Evolutionary conservation across 2,888 invertebrate species (phyloP), one percentile per base, ranked within the genome.

Genomic region (Embidobia sp.): DNA sequence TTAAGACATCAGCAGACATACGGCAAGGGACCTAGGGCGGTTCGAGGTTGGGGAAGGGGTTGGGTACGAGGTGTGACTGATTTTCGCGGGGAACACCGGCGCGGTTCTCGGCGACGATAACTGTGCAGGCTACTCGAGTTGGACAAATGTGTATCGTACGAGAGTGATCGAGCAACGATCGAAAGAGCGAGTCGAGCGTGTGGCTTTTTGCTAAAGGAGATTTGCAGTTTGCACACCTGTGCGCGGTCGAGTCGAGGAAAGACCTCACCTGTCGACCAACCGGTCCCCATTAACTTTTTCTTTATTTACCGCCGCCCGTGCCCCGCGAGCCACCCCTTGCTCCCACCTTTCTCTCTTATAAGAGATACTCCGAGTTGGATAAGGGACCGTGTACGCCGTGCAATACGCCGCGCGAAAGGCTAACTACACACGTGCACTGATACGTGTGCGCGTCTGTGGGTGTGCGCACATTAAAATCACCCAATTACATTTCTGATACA

Each of bases 181-280:
- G 75, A 75, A 73, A 72, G 75, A 78, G 73, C 51, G 55, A 76
- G 70, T 40, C 76, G 78, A 83, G 76, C 82, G 80, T 81, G 82
- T 82, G 81, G 81, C 79, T 85, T 85, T 85, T 85, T 85, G 82
- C 83, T 79, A 81, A 83, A 83, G 84, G 82, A 84, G 83, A 85
- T 85, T 88, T 86, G 84, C 87, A 85, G 87, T 88, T 88, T 85
- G 87, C 85, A 86, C 87, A 88, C 86, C 87, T 88, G 88, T 87
- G 86, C 84, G 78, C 82, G 82, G 81, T 81, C 80, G 79, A 82
- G 82, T 78, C 82, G 85, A 84, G 85, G 83, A 87, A 87, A 88
- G 88, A 88, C 87, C 86, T 87, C 87, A 88, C 86, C 87, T 87
- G 87, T 87, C 84, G 88, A 85, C 82, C 84, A 87, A 88, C 88